These are phyloP conservation scores for Barbus barbus DNA, from an alignment of 2,113 vertebrate species.

Conservation along the genomic window DNA sequence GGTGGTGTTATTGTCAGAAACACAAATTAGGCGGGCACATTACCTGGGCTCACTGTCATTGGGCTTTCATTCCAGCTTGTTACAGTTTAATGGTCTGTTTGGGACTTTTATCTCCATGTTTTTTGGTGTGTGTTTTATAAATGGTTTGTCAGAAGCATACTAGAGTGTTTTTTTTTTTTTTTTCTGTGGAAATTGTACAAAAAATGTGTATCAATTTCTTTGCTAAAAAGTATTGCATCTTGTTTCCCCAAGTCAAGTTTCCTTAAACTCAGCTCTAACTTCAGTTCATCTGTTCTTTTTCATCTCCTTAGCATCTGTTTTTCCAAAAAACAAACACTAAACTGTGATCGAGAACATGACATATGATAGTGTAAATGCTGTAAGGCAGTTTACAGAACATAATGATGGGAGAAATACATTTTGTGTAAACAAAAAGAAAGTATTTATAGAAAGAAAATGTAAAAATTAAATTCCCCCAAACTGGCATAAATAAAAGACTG, in stretches of 20 bases:
- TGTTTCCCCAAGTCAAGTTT: not conserved
- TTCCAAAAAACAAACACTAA: not conserved
- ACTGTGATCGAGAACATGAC: not conserved
- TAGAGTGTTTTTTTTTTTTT: not conserved
- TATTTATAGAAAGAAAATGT: not conserved
- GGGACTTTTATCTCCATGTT: constrained; percentile 34
- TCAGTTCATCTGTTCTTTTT: not conserved
- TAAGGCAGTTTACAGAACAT: not conserved
- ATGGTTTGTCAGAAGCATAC: not conserved
- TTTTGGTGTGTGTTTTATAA: not conserved
- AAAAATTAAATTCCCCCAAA: not conserved
- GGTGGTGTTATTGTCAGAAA: constrained; percentile 52
- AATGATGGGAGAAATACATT: not conserved
- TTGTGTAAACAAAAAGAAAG: not conserved
- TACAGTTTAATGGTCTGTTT: constrained; percentile 39
- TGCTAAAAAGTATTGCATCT: not conserved
- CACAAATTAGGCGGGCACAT: constrained; percentile 50
- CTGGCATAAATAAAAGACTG: too few species aligned
- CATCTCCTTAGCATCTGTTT: not conserved
- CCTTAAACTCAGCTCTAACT: too few species aligned
- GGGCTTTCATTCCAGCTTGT: constrained; percentile 34
- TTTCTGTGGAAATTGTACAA: not conserved
- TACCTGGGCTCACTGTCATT: not conserved
- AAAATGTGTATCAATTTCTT: not conserved
- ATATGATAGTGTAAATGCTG: too few species aligned